Evolutionary conservation across 2,888 invertebrate genomes (phyloP), one percentile per base, ranked within the genome.

Genomic region (Vesta saturnalis): DNA sequence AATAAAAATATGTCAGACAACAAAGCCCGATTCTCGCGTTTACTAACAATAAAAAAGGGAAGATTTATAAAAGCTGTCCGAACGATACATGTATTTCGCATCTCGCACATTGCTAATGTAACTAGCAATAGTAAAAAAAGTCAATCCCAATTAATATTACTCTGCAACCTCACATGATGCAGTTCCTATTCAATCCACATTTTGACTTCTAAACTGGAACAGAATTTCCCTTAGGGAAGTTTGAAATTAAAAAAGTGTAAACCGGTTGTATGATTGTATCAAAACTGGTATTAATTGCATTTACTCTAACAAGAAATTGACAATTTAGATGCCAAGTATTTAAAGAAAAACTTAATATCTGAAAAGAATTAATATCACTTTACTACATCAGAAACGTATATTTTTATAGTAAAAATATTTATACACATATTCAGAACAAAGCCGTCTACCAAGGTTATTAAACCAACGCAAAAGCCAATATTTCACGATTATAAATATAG

Each of bases 381-480:
- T n/a, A n/a, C n/a, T n/a, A n/a, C n/a, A n/a, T n/a, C n/a, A 5
- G 23, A 8, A 3, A 23, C 23, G 23, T 23, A 23, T 23, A 23
- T 23, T 8, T 39, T 39, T 4, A 10, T n/a, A 12, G 39, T n/a
- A 8, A 23, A 16, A 16, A 15, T 49, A 43, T 62, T 39, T 39
- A 2, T 46, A 64, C 59, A 64, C 43, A 62, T 64, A 60, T 63
- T 46, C 47, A 54, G 60, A 68, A 68, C 68, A 68, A 68, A 68
- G 68, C 63, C 16, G 54, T 23, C 55, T 57, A 60, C 63, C 67
- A 68, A 68, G 68, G 68, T 68, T 68, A 63, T 60, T 67, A 68
- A 67, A 68, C 63, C 68, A 68, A 68, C 63, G 63, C 63, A 61
- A 67, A 59, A 67, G 57, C 49, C 52, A 59, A 67, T 62, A 67